Conservation (phyloP, 2,797 vertebrate genomes). For the Streptopelia turtur region DNA sequence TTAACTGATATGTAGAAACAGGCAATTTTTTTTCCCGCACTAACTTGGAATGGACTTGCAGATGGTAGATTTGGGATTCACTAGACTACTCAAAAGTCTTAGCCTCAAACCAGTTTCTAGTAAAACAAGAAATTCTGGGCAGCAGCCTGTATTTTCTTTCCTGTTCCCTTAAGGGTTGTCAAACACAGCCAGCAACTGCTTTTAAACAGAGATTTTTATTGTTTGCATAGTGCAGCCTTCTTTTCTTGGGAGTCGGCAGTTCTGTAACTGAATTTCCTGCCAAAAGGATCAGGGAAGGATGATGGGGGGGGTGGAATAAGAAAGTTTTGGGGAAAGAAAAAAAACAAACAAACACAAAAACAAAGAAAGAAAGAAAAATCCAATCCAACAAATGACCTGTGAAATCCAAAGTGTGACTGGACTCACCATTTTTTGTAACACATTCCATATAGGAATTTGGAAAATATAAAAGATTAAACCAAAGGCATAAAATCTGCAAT, state of each 20-base stretch:
- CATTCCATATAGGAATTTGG: neutral
- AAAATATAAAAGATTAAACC: neutral
- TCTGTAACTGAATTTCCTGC: constrained; percentile 25
- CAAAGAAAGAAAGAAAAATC: neutral
- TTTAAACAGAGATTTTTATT: constrained; percentile 11
- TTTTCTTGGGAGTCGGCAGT: constrained; percentile 11
- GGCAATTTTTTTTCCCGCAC: neutral
- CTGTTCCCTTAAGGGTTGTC: neutral
- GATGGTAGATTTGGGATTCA: neutral
- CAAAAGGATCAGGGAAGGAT: neutral
- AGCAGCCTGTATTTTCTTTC: neutral
- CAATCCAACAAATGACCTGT: neutral
- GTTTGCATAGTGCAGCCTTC: neutral
- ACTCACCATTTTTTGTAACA: neutral
- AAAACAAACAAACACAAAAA: neutral
- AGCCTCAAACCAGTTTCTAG: neutral
- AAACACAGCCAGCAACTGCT: neutral
- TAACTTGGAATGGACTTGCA: neutral
- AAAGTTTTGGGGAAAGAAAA: neutral
- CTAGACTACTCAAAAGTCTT: neutral
- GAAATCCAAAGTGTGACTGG: neutral
- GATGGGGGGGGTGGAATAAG: neutral
- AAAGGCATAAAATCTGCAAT: neutral
- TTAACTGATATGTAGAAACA: neutral
- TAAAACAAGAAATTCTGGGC: constrained; percentile 23